Evolutionary conservation across 2,113 vertebrate species (phyloP), one percentile per base, ranked within the genome.

Genomic region (Xiphophorus maculatus): DNA sequence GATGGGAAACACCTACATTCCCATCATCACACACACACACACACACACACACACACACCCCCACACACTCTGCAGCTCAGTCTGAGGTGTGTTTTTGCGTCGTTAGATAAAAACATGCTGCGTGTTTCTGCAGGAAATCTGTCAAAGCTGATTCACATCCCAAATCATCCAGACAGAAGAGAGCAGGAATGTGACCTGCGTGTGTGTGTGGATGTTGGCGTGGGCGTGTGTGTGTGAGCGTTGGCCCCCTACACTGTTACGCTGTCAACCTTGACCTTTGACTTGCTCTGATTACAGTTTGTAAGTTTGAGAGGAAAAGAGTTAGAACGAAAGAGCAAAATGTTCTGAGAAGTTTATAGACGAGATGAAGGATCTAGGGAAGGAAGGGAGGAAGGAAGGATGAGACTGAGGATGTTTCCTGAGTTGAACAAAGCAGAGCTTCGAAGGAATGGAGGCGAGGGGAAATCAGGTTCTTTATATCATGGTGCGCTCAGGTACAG

Each of bases 361-460:
- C 11, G 22, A 40, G 22, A 40, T 33, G 28, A 37, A 37, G 25
- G 37, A 35, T 66, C 15, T 54, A 51, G 25, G 15, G 67, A n/a
- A 32, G 42, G 13, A 61, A 58, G 17, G 28, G 12, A 68, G 13
- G 63, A 19, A 40, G 1, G 5, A 42, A 5, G 28, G 67, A 65
- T 68, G 84, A 66, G 65, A 78, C 1, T 0, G 2, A 0, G 17
- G 66, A 64, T 64, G 75, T 60, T 84, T 84, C 80, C 85, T 73
- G 76, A 83, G 67, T 82, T 88, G 79, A 82, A 84, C 73, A 40
- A 83, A 86, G 10, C 88, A 91, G 87, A 77, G 29, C 63, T 27
- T 27, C 62, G 67, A 80, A 70, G 68, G 63, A 60, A 66, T 63
- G 81, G 63, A 77, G 73, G 8, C 68, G 44, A 54, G 54, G 28